Evolutionary conservation across 2,113 vertebrate species (phyloP), one percentile per base, ranked within the genome.

Genomic region (Poeciliopsis turrubarensis): DNA sequence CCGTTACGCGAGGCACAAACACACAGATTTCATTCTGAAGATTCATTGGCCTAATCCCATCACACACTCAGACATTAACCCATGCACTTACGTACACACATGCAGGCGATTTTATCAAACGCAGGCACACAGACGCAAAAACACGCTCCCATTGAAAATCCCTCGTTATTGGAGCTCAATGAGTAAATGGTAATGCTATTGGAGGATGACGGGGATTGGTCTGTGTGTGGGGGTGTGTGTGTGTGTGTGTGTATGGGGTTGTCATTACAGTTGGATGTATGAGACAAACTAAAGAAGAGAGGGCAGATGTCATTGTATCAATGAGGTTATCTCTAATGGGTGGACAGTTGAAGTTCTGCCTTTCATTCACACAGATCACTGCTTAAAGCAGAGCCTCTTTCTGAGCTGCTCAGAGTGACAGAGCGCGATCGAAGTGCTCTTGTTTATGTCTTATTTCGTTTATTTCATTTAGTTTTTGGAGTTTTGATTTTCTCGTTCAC

Each of bases 41-140:
- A 91, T 92, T 91, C 91, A 93, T 92, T 82, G 89, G 81, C 79
- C 73, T 92, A 89, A 92, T 90, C 89, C 88, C 83, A 83, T 91
- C 86, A 83, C 81, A 79, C 82, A 87, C 75, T 85, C 75, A 73
- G 77, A 87, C 82, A 75, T 72, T 78, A 86, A 80, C 83, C 82
- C 84, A 47, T 75, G 78, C 78, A 80, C 87, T 73, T 78, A 80
- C 84, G 73, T 68, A 84, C 79, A 85, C 85, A 84, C 80, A 88
- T 64, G 73, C 79, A 68, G 70, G 51, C 70, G 60, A 37, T 64
- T 73, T 82, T 83, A 81, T 85, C 79, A 84, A 79, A 78, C 29
- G 77, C 60, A 66, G 30, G 25, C 51, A 65, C 65, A 84, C 82
- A 82, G 47, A 68, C 64, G 64, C 68, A 61, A 2, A 74, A 80